Evolutionary conservation across 2,888 invertebrate species (phyloP).

Genomic region (Epinotia ramella): DNA sequence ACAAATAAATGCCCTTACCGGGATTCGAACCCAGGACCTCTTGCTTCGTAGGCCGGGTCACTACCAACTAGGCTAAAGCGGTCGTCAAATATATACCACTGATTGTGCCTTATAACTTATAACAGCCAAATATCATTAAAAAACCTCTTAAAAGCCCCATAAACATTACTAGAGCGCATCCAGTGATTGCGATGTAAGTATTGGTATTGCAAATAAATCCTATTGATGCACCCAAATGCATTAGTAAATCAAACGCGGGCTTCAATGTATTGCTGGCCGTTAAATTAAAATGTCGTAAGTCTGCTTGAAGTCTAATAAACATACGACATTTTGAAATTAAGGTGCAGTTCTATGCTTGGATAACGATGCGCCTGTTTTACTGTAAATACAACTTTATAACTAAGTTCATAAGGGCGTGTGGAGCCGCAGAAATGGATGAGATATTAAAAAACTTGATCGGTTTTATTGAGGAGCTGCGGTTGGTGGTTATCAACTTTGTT

Average conservation of each 20-base stretch:
- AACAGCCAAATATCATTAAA: background rate
- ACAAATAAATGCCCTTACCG: no score
- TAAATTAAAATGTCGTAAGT: background rate
- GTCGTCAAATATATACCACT: no score
- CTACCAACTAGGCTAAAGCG: no score
- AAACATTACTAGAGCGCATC: constrained; percentile 9
- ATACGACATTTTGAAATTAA: constrained; percentile 4
- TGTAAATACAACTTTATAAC: constrained; percentile 9
- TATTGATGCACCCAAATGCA: constrained; percentile 45
- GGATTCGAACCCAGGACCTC: no score
- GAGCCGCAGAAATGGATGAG: constrained; percentile 27
- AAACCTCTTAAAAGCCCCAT: background rate
- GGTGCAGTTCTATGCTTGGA: background rate
- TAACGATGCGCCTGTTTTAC: background rate
- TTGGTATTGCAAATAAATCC: constrained; percentile 27
- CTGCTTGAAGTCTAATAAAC: background rate
- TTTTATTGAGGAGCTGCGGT: constrained; percentile 7
- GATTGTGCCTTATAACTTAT: no score
- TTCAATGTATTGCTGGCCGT: constrained; percentile 5
- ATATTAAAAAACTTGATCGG: constrained; percentile 35
- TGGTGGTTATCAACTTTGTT: constrained; percentile 16
- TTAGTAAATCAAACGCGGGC: constrained; percentile 55
- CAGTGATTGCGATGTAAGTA: constrained; percentile 25
- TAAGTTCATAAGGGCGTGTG: constrained; percentile 8
- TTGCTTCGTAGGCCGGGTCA: no score